Evolutionary conservation across 2,113 vertebrate genomes (phyloP).

Genomic region (Xenopus tropicalis): DNA sequence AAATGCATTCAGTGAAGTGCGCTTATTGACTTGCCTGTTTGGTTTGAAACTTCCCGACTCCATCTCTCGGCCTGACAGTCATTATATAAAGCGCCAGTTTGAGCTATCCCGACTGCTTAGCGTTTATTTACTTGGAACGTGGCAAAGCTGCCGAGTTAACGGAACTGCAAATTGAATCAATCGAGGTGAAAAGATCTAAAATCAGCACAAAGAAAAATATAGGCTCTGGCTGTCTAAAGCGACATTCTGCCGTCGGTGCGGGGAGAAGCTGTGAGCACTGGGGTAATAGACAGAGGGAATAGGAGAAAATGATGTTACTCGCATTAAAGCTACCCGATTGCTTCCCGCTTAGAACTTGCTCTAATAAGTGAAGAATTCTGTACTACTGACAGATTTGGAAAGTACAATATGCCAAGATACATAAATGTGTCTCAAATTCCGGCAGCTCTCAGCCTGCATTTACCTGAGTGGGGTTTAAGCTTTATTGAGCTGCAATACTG

Average conservation of each 20-base stretch:
- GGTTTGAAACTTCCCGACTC: not conserved
- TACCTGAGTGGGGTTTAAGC: too few species aligned
- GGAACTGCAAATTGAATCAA: not conserved
- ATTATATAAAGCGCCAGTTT: conserved; percentile 6
- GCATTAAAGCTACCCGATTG: too few species aligned
- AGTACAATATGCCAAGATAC: too few species aligned
- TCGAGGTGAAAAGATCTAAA: conserved; percentile 3
- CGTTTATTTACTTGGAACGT: not conserved
- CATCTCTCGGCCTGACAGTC: not conserved
- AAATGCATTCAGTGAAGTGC: conserved; percentile 6
- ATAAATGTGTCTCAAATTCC: too few species aligned
- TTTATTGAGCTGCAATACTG: too few species aligned
- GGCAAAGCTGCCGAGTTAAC: conserved; percentile 3
- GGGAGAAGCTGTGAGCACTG: not conserved
- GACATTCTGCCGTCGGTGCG: not conserved
- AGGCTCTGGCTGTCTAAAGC: conserved; percentile 3
- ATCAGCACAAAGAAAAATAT: not conserved
- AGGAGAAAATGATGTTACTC: not conserved
- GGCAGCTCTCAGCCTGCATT: too few species aligned
- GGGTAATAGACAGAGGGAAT: conserved; percentile 1
- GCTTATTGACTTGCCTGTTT: not conserved
- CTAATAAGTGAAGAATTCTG: too few species aligned
- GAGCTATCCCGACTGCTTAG: not conserved
- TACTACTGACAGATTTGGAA: too few species aligned
- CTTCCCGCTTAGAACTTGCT: too few species aligned